A percentile compares a stretch with the other conserved stretches of the same genome.
These are phyloP conservation scores for Eupithecia subumbrata DNA, from an alignment of 2,888 invertebrate species.

Conservation along the genomic window DNA sequence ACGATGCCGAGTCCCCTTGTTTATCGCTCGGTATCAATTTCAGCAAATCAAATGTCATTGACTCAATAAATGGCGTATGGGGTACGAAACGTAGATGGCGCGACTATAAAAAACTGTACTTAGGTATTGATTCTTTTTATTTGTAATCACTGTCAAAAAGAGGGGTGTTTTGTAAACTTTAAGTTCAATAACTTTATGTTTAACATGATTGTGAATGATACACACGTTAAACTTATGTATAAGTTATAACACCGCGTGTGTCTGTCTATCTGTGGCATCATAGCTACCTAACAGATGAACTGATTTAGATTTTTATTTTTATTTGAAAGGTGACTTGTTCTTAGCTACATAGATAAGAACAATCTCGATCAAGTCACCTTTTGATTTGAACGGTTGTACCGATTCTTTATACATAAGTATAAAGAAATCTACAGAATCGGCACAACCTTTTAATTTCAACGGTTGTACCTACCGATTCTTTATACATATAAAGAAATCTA, in stretches of 20 bases:
- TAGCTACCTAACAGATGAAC: not conserved
- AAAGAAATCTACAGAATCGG: too few species aligned
- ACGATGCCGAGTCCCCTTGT: conserved; percentile 25
- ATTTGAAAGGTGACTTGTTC: not conserved
- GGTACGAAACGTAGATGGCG: not conserved
- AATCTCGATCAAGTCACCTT: too few species aligned
- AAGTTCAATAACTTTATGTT: not conserved
- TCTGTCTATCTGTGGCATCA: not conserved
- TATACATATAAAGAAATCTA: too few species aligned
- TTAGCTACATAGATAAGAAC: not conserved
- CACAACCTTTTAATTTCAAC: too few species aligned
- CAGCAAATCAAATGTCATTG: conserved; percentile 44
- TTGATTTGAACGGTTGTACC: too few species aligned
- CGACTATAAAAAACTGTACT: not conserved
- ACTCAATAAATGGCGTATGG: conserved; percentile 22
- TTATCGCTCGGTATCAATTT: conserved; percentile 35
- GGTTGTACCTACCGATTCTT: too few species aligned
- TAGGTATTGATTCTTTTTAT: too few species aligned
- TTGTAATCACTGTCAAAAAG: not conserved
- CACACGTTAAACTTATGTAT: not conserved
- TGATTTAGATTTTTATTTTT: not conserved
- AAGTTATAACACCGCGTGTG: too few species aligned
- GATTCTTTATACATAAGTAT: too few species aligned
- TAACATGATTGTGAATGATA: not conserved
- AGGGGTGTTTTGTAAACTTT: not conserved